Conservation (phyloP, 2,888 invertebrate species). For the Tipula confusa region DNA sequence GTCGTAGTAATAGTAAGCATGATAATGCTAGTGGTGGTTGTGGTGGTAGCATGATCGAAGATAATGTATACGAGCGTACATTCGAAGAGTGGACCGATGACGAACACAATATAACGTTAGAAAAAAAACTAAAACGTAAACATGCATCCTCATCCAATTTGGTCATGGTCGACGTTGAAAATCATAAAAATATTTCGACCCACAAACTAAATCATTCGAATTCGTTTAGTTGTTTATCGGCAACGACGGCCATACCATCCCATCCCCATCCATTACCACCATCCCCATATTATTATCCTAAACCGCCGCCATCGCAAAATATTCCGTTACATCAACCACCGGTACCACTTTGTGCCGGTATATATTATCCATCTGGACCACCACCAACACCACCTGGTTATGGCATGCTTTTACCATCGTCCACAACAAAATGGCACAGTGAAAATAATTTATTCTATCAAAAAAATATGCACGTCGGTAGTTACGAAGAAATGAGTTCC, state of each 20-base stretch:
- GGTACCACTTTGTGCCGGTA: not conserved
- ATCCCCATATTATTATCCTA: not conserved
- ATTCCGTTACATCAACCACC: not conserved
- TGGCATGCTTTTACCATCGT: not conserved
- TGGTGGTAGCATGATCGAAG: not conserved
- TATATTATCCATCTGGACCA: not conserved
- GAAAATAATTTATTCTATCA: not conserved
- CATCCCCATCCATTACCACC: not conserved
- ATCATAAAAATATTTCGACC: not conserved
- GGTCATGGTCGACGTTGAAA: not conserved
- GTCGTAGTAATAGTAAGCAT: slow-evolving; percentile 34
- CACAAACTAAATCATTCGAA: slow-evolving; percentile 26
- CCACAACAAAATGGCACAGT: slow-evolving; percentile 29
- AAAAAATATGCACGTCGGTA: not conserved
- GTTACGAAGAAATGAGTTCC: not conserved
- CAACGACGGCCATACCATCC: not conserved
- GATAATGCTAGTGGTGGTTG: not conserved
- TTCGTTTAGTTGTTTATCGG: not conserved
- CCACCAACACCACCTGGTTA: not conserved
- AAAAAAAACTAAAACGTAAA: not conserved
- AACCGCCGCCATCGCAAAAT: not conserved
- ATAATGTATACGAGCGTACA: not conserved
- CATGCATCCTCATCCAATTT: not conserved
- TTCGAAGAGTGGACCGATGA: slow-evolving; percentile 20
- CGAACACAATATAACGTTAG: not conserved